Conservation (phyloP, 2,113 vertebrate genomes). For the Marmota monax region DNA sequence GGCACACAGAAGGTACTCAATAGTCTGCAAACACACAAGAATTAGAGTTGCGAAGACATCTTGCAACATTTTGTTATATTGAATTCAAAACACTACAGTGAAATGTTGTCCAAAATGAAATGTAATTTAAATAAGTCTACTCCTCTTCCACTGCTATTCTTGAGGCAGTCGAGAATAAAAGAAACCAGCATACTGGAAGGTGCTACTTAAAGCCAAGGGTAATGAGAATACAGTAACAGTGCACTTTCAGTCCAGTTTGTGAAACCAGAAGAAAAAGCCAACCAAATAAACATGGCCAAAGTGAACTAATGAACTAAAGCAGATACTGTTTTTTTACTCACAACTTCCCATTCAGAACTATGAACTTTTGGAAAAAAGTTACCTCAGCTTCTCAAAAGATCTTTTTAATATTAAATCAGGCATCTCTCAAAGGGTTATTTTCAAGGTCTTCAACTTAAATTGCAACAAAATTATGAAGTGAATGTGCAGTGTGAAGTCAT, state of each 20-base stretch:
- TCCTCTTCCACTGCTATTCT: neutral
- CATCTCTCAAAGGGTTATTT: neutral
- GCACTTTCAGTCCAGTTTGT: neutral
- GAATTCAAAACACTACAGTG: neutral
- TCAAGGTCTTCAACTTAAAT: neutral
- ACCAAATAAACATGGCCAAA: neutral
- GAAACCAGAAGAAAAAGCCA: neutral
- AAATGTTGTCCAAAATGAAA: conserved; percentile 10
- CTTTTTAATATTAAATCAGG: neutral
- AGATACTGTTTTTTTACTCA: neutral
- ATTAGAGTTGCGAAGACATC: neutral
- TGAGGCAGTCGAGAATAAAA: neutral
- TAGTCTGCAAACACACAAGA: neutral
- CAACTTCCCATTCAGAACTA: neutral
- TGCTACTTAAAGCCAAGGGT: neutral
- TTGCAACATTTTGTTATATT: neutral
- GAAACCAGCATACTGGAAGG: neutral
- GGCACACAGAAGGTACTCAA: neutral
- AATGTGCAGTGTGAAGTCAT: neutral
- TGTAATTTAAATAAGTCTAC: neutral
- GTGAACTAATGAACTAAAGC: neutral
- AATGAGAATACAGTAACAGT: neutral
- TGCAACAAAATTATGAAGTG: neutral
- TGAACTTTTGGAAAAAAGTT: neutral
- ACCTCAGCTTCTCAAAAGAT: conserved; percentile 4